phyloP scores from a whole-genome alignment of 2,113 vertebrate genomes.

The Dolichotis patagonum region DNA sequence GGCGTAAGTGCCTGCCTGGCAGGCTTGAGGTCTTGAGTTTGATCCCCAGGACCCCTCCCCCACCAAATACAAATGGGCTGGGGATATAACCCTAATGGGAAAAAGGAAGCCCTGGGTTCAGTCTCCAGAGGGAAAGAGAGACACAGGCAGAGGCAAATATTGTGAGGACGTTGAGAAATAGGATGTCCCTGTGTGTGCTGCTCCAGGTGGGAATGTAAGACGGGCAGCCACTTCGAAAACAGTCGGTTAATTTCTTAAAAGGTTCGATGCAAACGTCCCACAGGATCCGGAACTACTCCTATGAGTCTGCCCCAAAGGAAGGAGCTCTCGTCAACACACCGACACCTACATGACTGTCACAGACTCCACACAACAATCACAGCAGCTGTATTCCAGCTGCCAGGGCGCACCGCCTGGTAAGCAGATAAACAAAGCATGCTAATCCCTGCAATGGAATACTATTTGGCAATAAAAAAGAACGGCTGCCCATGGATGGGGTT shows the following conservation, averaged over 20 bases:
- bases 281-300: neutral
- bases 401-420: neutral
- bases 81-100: neutral
- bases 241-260: neutral
- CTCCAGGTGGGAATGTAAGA: neutral
- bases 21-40: too few relatives aligned
- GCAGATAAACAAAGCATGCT: neutral
- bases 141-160: neutral
- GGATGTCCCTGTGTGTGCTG: neutral
- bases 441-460: neutral
- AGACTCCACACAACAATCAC: neutral
- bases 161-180: neutral
- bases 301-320: conserved; percentile 25
- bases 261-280: conserved; percentile 3
- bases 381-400: conserved; percentile 20
- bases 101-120: neutral
- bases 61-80: neutral
- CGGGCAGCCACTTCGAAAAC: conserved; percentile 12
- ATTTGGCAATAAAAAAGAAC: neutral
- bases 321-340: neutral
- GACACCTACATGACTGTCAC: neutral
- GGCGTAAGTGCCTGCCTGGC: too few relatives aligned
- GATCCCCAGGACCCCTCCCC: too few relatives aligned
- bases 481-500: neutral
- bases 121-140: neutral